These are phyloP conservation scores for Trichopria drosophilae DNA, from an alignment of 2,888 invertebrate species.

Conservation along the genomic window DNA sequence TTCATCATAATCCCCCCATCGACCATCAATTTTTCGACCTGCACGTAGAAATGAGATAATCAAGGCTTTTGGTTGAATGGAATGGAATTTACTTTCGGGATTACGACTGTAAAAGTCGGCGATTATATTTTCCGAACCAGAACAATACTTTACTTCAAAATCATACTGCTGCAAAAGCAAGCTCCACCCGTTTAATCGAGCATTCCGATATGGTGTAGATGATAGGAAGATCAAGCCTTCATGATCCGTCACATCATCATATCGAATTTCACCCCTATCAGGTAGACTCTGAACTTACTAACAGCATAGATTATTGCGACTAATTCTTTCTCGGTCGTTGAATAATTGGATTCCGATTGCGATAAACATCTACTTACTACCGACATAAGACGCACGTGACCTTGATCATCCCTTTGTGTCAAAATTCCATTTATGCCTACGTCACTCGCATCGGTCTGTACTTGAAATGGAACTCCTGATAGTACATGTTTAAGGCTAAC, in stretches of 20 bases:
- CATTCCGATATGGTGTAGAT: neutral
- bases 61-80: too few relatives aligned
- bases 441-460: constrained; percentile 32
- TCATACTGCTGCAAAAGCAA: constrained; percentile 11
- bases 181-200: neutral
- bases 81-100: constrained; percentile 27
- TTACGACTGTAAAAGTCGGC: constrained; percentile 18
- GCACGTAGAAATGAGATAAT: too few relatives aligned
- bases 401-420: constrained; percentile 22
- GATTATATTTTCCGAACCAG: constrained; percentile 1
- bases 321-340: constrained; percentile 3
- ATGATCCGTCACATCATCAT: constrained; percentile 40
- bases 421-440: too few relatives aligned
- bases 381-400: constrained; percentile 6
- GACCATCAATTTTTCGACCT: too few relatives aligned
- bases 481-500: too few relatives aligned
- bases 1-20: too few relatives aligned
- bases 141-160: constrained; percentile 4
- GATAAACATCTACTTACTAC: neutral
- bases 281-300: neutral
- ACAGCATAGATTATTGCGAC: constrained; percentile 2
- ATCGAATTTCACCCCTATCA: constrained; percentile 2
- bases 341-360: neutral
- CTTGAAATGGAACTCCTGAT: constrained; percentile 16
- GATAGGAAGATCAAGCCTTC: constrained; percentile 21